These are phyloP conservation scores for Andrena hattorfiana DNA, from an alignment of 2,888 invertebrate genomes.

Conservation along the genomic window DNA sequence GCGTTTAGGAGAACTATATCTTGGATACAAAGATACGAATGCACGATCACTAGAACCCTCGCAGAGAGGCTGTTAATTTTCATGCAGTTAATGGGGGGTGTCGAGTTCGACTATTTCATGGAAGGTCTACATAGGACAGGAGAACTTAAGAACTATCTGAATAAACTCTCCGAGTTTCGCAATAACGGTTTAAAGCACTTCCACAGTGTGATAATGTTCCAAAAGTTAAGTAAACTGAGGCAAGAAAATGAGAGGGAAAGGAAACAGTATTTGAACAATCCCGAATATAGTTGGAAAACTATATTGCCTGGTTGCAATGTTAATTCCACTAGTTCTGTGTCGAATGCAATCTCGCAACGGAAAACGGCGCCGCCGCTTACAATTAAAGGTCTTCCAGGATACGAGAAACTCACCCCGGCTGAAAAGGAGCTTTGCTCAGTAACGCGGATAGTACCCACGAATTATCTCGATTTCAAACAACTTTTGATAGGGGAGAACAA, in stretches of 20 bases:
- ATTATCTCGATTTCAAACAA: slow-evolving; percentile 92
- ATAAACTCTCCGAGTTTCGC: slow-evolving; percentile 89
- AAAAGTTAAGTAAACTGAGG: slow-evolving; percentile 88
- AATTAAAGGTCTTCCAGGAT: slow-evolving; percentile 91
- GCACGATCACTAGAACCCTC: slow-evolving; percentile 87
- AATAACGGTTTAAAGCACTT: slow-evolving; percentile 90
- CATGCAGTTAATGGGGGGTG: slow-evolving; percentile 91
- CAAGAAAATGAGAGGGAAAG: slow-evolving; percentile 86
- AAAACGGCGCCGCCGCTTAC: slow-evolving; percentile 87
- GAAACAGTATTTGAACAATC: slow-evolving; percentile 81
- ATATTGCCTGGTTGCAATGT: slow-evolving; percentile 68
- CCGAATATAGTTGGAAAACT: slow-evolving; percentile 79
- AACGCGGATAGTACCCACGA: slow-evolving; percentile 91
- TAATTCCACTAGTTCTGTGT: slow-evolving; percentile 59
- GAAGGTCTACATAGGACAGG: slow-evolving; percentile 91
- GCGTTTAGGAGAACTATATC: slow-evolving; percentile 89
- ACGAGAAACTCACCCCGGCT: slow-evolving; percentile 89
- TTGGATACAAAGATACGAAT: slow-evolving; percentile 90
- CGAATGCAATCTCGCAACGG: slow-evolving; percentile 72
- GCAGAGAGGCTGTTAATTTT: slow-evolving; percentile 89
- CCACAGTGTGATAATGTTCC: slow-evolving; percentile 88
- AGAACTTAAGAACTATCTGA: slow-evolving; percentile 88
- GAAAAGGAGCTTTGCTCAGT: slow-evolving; percentile 93
- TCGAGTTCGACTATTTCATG: slow-evolving; percentile 91
- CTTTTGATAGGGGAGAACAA: slow-evolving; percentile 91